These are phyloP conservation scores for Microchrysa polita DNA, from an alignment of 2,888 invertebrate genomes.

Conservation along the genomic window DNA sequence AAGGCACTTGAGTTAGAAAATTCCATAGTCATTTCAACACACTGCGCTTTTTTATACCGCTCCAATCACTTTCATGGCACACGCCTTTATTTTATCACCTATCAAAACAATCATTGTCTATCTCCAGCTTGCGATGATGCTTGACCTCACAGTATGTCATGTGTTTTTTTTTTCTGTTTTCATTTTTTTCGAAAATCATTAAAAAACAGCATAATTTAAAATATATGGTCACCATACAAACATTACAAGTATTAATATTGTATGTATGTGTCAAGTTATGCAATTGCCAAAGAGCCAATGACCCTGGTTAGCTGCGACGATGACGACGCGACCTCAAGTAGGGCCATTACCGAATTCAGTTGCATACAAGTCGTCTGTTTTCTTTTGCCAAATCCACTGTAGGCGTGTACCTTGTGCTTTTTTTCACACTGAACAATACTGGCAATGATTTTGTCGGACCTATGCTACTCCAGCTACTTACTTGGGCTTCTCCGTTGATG, in stretches of 20 bases:
- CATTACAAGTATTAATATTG: too few relatives aligned
- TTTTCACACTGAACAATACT: too few relatives aligned
- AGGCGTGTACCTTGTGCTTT: too few relatives aligned
- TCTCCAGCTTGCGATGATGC: background rate
- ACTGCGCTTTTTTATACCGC: background rate
- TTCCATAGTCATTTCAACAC: too few relatives aligned
- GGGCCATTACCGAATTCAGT: constrained; percentile 14
- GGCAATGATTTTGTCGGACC: too few relatives aligned
- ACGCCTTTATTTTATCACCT: constrained; percentile 1
- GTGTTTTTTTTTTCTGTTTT: background rate
- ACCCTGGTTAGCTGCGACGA: constrained; percentile 1
- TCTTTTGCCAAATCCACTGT: too few relatives aligned
- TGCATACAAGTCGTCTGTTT: background rate
- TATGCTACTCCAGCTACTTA: too few relatives aligned
- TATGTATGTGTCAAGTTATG: background rate
- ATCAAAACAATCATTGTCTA: background rate
- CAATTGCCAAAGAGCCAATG: constrained; percentile 7
- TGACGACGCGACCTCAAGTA: constrained; percentile 1
- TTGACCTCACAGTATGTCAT: background rate
- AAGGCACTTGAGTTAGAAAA: too few relatives aligned
- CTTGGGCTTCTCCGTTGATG: too few relatives aligned
- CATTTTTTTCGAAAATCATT: background rate
- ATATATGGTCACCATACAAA: background rate
- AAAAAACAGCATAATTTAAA: background rate
- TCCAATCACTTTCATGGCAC: background rate